Conservation (phyloP, 1,140 invertebrate species). For the Conus betulinus region DNA sequence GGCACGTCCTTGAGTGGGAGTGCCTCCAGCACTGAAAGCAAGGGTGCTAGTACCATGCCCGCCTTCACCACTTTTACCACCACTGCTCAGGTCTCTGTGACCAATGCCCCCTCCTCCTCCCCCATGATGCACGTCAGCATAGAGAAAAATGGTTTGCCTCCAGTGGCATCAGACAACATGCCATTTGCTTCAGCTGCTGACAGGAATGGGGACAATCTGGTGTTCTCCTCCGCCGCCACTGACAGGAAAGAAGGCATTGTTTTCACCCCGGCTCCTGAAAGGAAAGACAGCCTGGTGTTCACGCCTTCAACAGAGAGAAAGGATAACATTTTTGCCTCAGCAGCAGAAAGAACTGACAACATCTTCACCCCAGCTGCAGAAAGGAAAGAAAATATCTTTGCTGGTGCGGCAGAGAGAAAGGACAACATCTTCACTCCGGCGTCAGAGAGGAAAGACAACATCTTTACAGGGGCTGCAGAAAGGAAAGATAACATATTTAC, state of each 20-base stretch:
- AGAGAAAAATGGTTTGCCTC: conserved; percentile 7
- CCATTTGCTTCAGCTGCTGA: background rate
- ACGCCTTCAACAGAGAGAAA: background rate
- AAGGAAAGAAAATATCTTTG: background rate
- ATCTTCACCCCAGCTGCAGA: background rate
- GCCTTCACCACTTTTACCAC: conserved; percentile 34
- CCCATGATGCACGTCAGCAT: background rate
- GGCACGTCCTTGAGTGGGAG: background rate
- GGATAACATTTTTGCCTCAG: background rate
- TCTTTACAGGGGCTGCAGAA: background rate
- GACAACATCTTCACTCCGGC: background rate
- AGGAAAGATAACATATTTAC: background rate
- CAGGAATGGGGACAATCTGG: background rate
- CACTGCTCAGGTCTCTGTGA: conserved; percentile 22
- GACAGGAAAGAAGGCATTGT: background rate
- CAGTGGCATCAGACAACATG: conserved; percentile 4
- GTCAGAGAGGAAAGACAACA: background rate
- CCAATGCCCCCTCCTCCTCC: background rate
- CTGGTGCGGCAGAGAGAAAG: background rate
- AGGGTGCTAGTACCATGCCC: background rate
- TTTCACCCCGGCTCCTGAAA: background rate
- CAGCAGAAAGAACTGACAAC: background rate
- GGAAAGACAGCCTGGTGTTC: background rate
- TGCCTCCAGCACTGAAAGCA: background rate
- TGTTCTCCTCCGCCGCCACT: background rate